These are phyloP conservation scores for Medauroidea extradentata DNA, from an alignment of 1,140 invertebrate genomes.

Conservation along the genomic window DNA sequence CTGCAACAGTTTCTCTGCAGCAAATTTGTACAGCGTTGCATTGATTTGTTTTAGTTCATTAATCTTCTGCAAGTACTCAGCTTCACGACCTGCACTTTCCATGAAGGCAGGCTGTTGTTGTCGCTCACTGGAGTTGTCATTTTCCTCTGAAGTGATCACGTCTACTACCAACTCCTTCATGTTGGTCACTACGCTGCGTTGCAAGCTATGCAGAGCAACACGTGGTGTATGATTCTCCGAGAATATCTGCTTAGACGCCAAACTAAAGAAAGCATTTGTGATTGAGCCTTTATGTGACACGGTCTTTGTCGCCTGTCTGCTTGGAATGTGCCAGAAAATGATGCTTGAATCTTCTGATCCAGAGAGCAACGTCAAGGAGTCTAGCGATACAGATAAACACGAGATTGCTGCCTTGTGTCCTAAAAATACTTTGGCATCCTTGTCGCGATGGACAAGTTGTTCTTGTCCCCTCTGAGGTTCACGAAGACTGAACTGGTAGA, in stretches of 20 bases:
- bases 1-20: conserved; percentile 1
- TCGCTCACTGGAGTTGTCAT: neutral
- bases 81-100: neutral
- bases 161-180: neutral
- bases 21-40: conserved; percentile 3
- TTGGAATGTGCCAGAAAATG: conserved; percentile 73
- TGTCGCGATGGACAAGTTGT: conserved; percentile 53
- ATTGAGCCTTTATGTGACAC: conserved; percentile 67
- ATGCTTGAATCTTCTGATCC: conserved; percentile 68
- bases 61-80: neutral
- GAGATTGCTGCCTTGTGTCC: conserved; percentile 65
- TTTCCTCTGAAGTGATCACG: neutral
- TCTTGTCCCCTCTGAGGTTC: conserved; percentile 61
- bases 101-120: neutral
- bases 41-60: neutral
- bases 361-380: conserved; percentile 63
- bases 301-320: conserved; percentile 62
- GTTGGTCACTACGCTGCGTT: conserved; percentile 23
- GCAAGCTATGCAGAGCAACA: conserved; percentile 39
- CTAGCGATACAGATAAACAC: conserved; percentile 63
- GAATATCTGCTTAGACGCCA: conserved; percentile 45
- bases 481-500: conserved; percentile 61
- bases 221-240: conserved; percentile 41
- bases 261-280: conserved; percentile 60
- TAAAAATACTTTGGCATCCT: conserved; percentile 42